These are phyloP conservation scores for Gnathonemus longibarbis DNA, from an alignment of 2,113 vertebrate species.

Conservation along the genomic window DNA sequence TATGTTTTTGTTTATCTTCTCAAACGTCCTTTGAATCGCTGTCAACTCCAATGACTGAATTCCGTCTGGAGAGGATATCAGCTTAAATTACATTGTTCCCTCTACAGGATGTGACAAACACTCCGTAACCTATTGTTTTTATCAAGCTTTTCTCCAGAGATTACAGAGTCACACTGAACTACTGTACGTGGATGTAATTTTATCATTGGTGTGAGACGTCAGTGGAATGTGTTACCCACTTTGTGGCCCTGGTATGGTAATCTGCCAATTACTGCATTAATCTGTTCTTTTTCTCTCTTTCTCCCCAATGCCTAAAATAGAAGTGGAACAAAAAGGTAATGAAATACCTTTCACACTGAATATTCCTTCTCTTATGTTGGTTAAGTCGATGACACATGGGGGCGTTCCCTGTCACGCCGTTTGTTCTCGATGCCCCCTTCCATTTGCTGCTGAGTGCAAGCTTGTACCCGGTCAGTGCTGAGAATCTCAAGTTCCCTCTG, in stretches of 20 bases:
- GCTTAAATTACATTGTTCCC: constrained; percentile 13
- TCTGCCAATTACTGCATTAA: constrained; percentile 72
- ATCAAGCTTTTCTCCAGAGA: constrained; percentile 6
- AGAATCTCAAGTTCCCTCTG: neutral
- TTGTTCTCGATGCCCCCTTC: constrained; percentile 61
- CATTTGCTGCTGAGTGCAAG: constrained; percentile 66
- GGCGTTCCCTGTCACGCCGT: constrained; percentile 59
- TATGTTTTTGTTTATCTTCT: constrained; percentile 1
- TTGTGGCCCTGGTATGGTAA: neutral
- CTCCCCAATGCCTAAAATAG: constrained; percentile 79
- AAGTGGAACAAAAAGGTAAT: constrained; percentile 99
- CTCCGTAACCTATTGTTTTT: neutral
- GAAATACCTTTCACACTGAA: constrained; percentile 78
- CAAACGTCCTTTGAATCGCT: neutral
- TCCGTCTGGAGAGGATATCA: neutral
- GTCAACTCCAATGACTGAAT: neutral
- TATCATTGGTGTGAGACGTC: neutral
- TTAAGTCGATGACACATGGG: constrained; percentile 62
- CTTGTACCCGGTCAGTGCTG: neutral
- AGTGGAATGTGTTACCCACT: neutral
- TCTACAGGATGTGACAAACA: constrained; percentile 14
- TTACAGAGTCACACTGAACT: neutral
- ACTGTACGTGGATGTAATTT: neutral
- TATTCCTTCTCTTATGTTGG: constrained; percentile 63
- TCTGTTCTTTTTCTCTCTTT: constrained; percentile 80